Evolutionary conservation across 2,888 invertebrate genomes (phyloP), one percentile per base, ranked within the genome.

Genomic region (Drosophila neonasuta): DNA sequence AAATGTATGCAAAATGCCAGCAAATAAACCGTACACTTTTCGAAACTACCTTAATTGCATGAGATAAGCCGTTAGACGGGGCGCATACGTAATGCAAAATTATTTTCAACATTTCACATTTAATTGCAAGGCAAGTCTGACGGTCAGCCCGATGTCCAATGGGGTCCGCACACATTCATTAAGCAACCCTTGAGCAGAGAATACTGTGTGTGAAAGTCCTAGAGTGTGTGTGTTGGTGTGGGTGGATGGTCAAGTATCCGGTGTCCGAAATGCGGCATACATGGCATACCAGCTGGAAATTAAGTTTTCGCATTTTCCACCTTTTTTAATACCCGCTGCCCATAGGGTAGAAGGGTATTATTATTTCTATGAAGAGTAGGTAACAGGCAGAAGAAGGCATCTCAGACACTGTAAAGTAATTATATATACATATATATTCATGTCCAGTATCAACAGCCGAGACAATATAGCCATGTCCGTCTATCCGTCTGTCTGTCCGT

Each of bases 21-120:
- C 74, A 76, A 76, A 76, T 76, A 77, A 80, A 84, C 66, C 80
- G 78, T 66, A 68, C 55, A 65, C 68, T 62, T 69, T 49, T 32
- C 24, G 52, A 74, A 80, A 89, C 89, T 89, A 89, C 89, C 89
- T 89, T 89, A 89, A 89, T 89, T 89, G 89, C 88, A 80, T 76
- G 81, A 80, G 81, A 82, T 87, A 87, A 85, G 83, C 86, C 83
- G 73, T 75, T 65, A 70, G 74, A 74, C 75, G 71, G 79, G 81
- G 79, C 71, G 78, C 80, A 78, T 80, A 81, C 85, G 85, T 85
- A 81, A 81, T 81, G 85, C 85, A 85, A 81, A 81, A 81, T 81
- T 81, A 81, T 85, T 81, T 81, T 80, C 85, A 80, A 81, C 85
- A 81, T 81, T 81, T 81, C 85, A 85, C 85, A 81, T 81, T 85